phyloP scores from a whole-genome alignment of 2,888 invertebrate genomes.

The Hemithea aestivaria region DNA sequence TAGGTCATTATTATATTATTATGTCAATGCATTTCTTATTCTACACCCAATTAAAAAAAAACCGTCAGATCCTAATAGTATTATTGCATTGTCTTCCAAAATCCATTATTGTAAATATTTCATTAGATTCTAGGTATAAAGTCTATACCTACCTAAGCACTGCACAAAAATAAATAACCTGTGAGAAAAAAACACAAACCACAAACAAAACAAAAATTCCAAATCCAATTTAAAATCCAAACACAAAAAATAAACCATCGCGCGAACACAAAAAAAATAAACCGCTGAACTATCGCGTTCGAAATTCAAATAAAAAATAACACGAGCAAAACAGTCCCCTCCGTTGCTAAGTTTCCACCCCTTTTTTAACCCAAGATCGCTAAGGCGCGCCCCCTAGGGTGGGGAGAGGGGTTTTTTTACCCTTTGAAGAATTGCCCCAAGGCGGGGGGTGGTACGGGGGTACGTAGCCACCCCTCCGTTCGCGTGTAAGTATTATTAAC shows the following conservation, averaged over 20 bases:
- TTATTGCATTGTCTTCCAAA: too few species aligned
- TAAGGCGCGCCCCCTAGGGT: conserved; percentile 64
- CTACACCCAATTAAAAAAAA: too few species aligned
- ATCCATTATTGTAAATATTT: too few species aligned
- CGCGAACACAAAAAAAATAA: neutral
- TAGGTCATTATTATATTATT: too few species aligned
- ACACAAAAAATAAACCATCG: neutral
- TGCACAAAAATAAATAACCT: too few species aligned
- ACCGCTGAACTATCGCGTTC: conserved; percentile 22
- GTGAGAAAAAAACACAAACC: too few species aligned
- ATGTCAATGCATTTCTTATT: too few species aligned
- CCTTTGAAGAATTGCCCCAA: conserved; percentile 78
- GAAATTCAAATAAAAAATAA: conserved; percentile 49
- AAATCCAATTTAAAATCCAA: neutral
- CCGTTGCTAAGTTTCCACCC: conserved; percentile 75
- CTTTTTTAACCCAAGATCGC: conserved; percentile 77
- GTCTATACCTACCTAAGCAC: too few species aligned
- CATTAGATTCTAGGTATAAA: too few species aligned
- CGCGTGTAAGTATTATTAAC: conserved; percentile 66
- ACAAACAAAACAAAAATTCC: neutral
- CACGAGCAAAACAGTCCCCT: conserved; percentile 43
- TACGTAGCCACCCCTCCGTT: conserved; percentile 37
- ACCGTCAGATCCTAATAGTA: too few species aligned
- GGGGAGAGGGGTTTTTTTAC: conserved; percentile 67
- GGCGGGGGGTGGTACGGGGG: conserved; percentile 60